A percentile compares a stretch with the other conserved stretches of the same genome.
phyloP scores from a whole-genome alignment of 2,888 invertebrate species.

The Clanis bilineata region DNA sequence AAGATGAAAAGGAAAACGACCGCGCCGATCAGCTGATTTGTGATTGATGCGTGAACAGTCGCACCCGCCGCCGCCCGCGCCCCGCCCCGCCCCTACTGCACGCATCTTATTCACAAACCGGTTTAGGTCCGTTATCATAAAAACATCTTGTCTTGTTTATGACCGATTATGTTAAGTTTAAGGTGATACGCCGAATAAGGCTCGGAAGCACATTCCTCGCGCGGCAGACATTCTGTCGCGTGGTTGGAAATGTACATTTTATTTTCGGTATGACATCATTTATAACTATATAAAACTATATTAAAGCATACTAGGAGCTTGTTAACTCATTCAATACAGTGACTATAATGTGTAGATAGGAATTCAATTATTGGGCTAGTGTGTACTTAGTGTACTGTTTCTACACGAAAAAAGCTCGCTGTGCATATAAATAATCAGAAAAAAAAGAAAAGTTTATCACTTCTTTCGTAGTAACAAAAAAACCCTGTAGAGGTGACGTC shows the following conservation, averaged over 20 bases:
- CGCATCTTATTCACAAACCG: slow-evolving; percentile 57
- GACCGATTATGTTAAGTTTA: slow-evolving; percentile 46
- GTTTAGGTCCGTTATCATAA: slow-evolving; percentile 61
- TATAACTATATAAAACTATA: background rate
- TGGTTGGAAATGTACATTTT: background rate
- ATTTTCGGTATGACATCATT: background rate
- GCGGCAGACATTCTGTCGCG: background rate
- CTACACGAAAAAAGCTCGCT: slow-evolving; percentile 34
- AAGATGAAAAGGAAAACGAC: slow-evolving; percentile 73
- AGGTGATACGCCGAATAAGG: slow-evolving; percentile 43
- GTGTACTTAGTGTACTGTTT: too few species aligned
- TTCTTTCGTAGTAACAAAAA: slow-evolving; percentile 72
- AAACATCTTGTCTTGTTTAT: slow-evolving; percentile 52
- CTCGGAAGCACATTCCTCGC: slow-evolving; percentile 25
- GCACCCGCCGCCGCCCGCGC: slow-evolving; percentile 30
- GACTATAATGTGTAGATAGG: background rate
- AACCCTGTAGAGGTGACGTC: slow-evolving; percentile 76
- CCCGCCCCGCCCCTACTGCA: slow-evolving; percentile 35
- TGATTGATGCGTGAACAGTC: slow-evolving; percentile 63
- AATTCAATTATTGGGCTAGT: background rate
- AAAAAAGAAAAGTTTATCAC: slow-evolving; percentile 55
- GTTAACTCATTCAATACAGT: background rate
- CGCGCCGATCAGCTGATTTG: slow-evolving; percentile 72
- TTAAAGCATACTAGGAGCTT: background rate
- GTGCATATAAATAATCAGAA: slow-evolving; percentile 26